These are phyloP conservation scores for Dasysyrphus albostriatus DNA, from an alignment of 2,888 invertebrate species.

Conservation along the genomic window DNA sequence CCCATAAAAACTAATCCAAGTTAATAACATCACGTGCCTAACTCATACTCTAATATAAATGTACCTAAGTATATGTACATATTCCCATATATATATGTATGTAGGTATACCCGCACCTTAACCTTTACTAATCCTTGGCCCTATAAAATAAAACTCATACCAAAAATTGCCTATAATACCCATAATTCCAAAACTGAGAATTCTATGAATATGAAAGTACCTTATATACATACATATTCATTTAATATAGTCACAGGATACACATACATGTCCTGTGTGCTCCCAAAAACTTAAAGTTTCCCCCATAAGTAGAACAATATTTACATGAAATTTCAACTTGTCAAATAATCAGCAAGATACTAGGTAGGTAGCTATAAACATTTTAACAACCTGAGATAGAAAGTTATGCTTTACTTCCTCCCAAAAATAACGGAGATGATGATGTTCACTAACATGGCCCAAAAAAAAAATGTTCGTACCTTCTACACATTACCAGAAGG, in stretches of 20 bases:
- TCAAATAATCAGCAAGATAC: constrained; percentile 30
- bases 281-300: constrained; percentile 54
- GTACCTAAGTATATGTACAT: too few relatives aligned
- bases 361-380: background rate
- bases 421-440: constrained; percentile 22
- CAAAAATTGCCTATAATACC: constrained; percentile 31
- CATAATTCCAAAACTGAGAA: constrained; percentile 43
- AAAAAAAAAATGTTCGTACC: background rate
- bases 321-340: constrained; percentile 55
- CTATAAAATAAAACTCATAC: constrained; percentile 9
- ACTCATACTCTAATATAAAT: background rate
- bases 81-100: too few relatives aligned
- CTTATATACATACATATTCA: background rate
- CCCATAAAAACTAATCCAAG: constrained; percentile 11
- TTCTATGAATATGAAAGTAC: constrained; percentile 42
- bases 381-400: constrained; percentile 5
- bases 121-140: constrained; percentile 32
- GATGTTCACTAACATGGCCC: constrained; percentile 39
- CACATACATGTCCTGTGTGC: background rate
- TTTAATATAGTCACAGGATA: constrained; percentile 3
- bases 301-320: constrained; percentile 55
- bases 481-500: background rate
- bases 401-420: background rate
- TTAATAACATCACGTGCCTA: constrained; percentile 33
- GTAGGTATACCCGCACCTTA: constrained; percentile 4